Evolutionary conservation across 2,888 invertebrate genomes (phyloP), one percentile per base, ranked within the genome.

Genomic region (Adineta ricciae): DNA sequence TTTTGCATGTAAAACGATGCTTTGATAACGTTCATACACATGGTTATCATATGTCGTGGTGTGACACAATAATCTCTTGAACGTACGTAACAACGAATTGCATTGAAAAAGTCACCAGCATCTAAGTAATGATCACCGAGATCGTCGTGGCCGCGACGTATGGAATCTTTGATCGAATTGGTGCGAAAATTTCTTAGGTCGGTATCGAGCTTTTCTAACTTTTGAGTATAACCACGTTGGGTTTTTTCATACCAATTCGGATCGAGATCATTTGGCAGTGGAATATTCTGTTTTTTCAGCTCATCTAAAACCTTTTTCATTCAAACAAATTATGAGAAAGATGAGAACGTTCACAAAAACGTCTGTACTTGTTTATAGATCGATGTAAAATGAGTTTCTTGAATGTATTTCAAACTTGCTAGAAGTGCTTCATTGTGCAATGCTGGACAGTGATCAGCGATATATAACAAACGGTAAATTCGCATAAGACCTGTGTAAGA

Each of bases 11-110:
- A 97, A 83, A 97, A 94, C 86, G 97, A 97, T 84, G 93, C 93
- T 92, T 92, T 96, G 87, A 96, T 96, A 86, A 98, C 97, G 92
- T 98, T 98, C 88, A 97, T 93, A 91, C 97, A 97, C 96, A 98
- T 97, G 92, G 97, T 96, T 21, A 99, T 89, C 78, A 98, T 95
- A 92, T 99, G 97, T 91, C 96, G 97, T 84, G 96, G 96, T 91
- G 96, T 97, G 41, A 97, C 99, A 91, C 98, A 99, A 91, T 99
- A 99, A 91, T 99, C 99, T 88, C 99, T 92, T 49, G 98, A 97
- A 89, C 98, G 93, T 1, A 96, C 96, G 90, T 97, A 99, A 91
- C 97, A 97, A 91, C 98, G 98, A 19, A 98, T 92, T 49, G 99
- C 98, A 92, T 97, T 97, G 73, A 95, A 94, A 38, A 98, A 92